Evolutionary conservation across 2,888 invertebrate genomes (phyloP).

Genomic region (Falcaria lacertinaria): DNA sequence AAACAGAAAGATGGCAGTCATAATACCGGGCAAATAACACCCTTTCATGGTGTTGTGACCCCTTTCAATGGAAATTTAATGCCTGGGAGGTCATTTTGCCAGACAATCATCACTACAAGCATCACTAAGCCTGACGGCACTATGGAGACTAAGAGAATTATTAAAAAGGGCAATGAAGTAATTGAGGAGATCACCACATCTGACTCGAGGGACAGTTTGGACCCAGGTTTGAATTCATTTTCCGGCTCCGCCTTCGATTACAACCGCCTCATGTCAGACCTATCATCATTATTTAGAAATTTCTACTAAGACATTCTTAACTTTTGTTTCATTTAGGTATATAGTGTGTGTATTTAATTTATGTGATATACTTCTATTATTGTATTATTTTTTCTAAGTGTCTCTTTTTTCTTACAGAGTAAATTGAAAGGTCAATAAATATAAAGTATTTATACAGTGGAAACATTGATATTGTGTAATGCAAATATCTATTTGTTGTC

Average conservation of each 20-base stretch:
- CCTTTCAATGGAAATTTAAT: slow-evolving; percentile 51
- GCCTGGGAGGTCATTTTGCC: slow-evolving; percentile 59
- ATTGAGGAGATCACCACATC: slow-evolving; percentile 58
- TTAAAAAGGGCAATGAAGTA: slow-evolving; percentile 63
- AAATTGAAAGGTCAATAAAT: background rate
- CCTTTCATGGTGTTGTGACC: slow-evolving; percentile 48
- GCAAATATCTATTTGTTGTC: no score
- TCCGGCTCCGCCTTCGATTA: slow-evolving; percentile 40
- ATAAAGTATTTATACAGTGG: slow-evolving; percentile 3
- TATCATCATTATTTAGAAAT: slow-evolving; percentile 56
- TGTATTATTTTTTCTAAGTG: slow-evolving; percentile 1
- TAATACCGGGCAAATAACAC: slow-evolving; percentile 18
- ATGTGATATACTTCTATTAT: background rate
- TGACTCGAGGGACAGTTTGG: slow-evolving; percentile 27
- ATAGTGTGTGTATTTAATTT: slow-evolving; percentile 7
- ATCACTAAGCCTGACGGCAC: slow-evolving; percentile 65
- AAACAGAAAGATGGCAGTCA: slow-evolving; percentile 46
- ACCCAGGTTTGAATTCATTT: slow-evolving; percentile 40
- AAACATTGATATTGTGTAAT: no score
- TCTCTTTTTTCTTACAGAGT: slow-evolving; percentile 5
- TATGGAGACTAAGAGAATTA: slow-evolving; percentile 59
- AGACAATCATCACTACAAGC: slow-evolving; percentile 69
- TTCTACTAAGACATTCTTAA: slow-evolving; percentile 38
- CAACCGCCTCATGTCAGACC: slow-evolving; percentile 40
- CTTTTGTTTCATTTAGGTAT: slow-evolving; percentile 6